Percentiles rank a stretch among this genome's conserved stretches.
phyloP scores from a whole-genome alignment of 2,797 vertebrate genomes.

The Gastrophryne carolinensis region DNA sequence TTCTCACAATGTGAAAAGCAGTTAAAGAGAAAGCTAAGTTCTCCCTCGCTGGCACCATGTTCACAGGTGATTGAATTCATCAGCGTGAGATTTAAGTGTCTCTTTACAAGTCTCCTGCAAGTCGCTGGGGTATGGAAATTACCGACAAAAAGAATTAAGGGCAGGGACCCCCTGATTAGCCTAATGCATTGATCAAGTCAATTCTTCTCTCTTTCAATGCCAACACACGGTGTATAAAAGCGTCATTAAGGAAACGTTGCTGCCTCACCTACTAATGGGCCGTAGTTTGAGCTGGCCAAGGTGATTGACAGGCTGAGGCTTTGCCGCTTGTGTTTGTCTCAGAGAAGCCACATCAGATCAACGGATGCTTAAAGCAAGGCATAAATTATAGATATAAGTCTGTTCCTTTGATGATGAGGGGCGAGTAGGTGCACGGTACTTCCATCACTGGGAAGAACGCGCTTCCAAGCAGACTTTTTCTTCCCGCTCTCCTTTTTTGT shows the following conservation, averaged over 20 bases:
- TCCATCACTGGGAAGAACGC: conserved; percentile 70
- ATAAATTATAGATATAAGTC: conserved; percentile 85
- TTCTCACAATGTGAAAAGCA: conserved; percentile 66
- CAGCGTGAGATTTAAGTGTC: conserved; percentile 63
- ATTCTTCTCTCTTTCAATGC: conserved; percentile 80
- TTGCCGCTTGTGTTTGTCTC: conserved; percentile 72
- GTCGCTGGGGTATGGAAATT: conserved; percentile 69
- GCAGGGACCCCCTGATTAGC: conserved; percentile 73
- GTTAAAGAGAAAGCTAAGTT: conserved; percentile 62
- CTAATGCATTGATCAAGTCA: conserved; percentile 81
- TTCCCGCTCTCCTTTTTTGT: conserved; percentile 66
- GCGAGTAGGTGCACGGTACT: conserved; percentile 69
- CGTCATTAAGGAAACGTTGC: conserved; percentile 74
- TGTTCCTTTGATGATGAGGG: conserved; percentile 78
- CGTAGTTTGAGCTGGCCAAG: conserved; percentile 68
- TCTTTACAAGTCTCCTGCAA: conserved; percentile 68
- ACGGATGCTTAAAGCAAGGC: conserved; percentile 73
- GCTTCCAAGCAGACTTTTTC: conserved; percentile 76
- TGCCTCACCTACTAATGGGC: conserved; percentile 76
- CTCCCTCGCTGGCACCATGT: conserved; percentile 56
- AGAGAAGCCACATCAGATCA: conserved; percentile 78
- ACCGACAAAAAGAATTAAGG: conserved; percentile 81
- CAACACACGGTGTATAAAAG: conserved; percentile 75
- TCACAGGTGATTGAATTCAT: conserved; percentile 67
- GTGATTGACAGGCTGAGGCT: conserved; percentile 78